Conservation (phyloP, 2,113 vertebrate species). For the Anser cygnoides region DNA sequence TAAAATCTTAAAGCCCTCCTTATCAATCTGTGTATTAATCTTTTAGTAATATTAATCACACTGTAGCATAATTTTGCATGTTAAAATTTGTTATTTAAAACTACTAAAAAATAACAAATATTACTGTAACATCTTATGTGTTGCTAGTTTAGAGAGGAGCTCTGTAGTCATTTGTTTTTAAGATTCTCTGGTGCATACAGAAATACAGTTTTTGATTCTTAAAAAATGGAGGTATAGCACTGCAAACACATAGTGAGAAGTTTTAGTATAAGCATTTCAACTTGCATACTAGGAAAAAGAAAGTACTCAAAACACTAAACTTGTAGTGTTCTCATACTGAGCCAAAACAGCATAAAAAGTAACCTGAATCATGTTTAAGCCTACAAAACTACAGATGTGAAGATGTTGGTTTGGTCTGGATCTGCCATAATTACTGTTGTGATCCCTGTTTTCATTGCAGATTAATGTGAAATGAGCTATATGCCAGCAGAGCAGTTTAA, state of each 20-base stretch:
- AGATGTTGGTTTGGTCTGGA: neutral
- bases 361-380: neutral
- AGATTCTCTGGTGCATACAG: neutral
- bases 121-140: neutral
- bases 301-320: neutral
- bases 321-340: neutral
- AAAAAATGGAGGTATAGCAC: neutral
- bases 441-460: neutral
- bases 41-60: neutral
- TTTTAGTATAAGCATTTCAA: neutral
- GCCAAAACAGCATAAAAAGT: neutral
- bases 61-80: neutral
- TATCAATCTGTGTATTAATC: neutral
- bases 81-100: neutral
- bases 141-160: neutral
- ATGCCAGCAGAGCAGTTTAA: neutral
- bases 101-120: neutral
- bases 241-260: neutral
- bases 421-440: neutral
- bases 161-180: neutral
- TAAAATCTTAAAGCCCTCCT: accelerated
- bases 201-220: neutral
- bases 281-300: neutral
- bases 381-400: neutral
- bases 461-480: neutral